A percentile compares a stretch with the other conserved stretches of the same genome.
Conservation (phyloP, 1,140 invertebrate genomes). For the Laupala kohalensis region DNA sequence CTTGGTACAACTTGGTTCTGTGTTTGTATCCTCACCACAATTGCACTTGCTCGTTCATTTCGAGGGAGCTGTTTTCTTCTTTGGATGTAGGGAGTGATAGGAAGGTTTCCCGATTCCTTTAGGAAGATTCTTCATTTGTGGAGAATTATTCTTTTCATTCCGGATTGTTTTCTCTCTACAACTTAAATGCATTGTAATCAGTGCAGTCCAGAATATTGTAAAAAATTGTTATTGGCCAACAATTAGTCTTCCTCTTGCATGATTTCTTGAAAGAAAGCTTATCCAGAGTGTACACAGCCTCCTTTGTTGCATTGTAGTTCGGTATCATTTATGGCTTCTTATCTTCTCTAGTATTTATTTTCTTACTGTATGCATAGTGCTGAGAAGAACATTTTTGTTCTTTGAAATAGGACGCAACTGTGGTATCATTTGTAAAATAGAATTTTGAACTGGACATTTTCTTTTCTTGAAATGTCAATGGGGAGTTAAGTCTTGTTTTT, state of each 20-base stretch:
- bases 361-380: background rate
- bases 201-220: background rate
- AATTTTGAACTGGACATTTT: background rate
- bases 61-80: background rate
- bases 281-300: background rate
- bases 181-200: background rate
- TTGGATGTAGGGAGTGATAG: background rate
- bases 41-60: background rate
- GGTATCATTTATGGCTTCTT: conserved; percentile 3
- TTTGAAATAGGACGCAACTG: background rate
- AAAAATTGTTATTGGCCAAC: background rate
- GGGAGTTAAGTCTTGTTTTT: conserved; percentile 3
- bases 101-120: background rate
- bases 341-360: background rate
- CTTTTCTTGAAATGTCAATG: background rate
- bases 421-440: conserved; percentile 1
- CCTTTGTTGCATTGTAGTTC: background rate
- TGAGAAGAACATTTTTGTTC: background rate
- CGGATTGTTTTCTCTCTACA: background rate
- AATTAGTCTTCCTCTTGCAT: background rate
- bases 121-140: background rate
- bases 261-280: background rate
- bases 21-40: background rate
- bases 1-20: background rate
- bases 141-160: background rate